Evolutionary conservation across 2,888 invertebrate genomes (phyloP), one percentile per base, ranked within the genome.

Genomic region (Tryphoninae sp.): DNA sequence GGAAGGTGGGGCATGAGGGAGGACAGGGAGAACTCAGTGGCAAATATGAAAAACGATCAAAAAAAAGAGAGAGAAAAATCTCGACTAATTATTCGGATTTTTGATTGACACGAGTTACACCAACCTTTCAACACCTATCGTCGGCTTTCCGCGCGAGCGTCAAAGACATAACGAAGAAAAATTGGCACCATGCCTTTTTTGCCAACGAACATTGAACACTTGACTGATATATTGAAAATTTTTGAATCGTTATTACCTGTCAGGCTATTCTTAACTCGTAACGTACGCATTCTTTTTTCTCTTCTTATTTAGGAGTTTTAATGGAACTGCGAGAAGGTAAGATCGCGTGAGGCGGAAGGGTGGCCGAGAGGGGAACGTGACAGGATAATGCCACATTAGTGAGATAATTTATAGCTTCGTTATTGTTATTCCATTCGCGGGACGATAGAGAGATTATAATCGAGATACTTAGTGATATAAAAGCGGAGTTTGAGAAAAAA

Each of bases 351-450:
- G 55, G 45, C 13, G 45, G 45, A 13, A 13, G 45, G 45, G 11
- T 13, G 64, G 51, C 9, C 62, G 55, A 55, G 55, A 55, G 40
- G 51, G 45, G 62, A 45, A 61, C 49, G 45, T 80, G 78, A 78
- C 84, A 83, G 71, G 33, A 83, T 84, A 82, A 84, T 84, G 78
- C 79, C 67, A 68, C 69, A 82, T 82, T 80, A 80, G 64, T 55
- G 71, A 8, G 13, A 74, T 84, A 78, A 84, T 84, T 84, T 83
- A 84, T 83, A 42, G 81, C 72, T 78, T 16, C 72, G 80, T 83
- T 84, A 84, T 84, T 81, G 79, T 75, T 81, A 71, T 78, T 82
- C 49, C 62, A 79, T 72, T 76, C 72, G 51, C 72, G 59, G 58
- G 33, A 59, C 49, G 58, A 64, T 7, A 40, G 4, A 55, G 4